Conservation (phyloP, 2,888 invertebrate species). For the Orthosia gracilis region DNA sequence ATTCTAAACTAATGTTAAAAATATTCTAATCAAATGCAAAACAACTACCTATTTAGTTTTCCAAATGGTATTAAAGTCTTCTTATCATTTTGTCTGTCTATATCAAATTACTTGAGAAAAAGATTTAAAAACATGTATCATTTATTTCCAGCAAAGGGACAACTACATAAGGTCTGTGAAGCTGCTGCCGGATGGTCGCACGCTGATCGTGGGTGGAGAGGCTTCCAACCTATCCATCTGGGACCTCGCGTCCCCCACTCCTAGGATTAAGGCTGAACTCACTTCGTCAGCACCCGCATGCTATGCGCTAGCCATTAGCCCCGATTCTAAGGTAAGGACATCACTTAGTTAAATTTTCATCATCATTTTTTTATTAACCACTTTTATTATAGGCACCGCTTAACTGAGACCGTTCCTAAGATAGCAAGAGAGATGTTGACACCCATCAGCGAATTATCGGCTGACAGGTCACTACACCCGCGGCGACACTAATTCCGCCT, state of each 20-base stretch:
- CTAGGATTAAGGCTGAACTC: conserved; percentile 97
- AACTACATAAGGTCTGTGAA: conserved; percentile 99
- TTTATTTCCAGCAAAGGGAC: conserved; percentile 94
- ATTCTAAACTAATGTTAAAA: conserved; percentile 42
- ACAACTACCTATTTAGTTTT: conserved; percentile 16
- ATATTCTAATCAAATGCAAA: conserved; percentile 27
- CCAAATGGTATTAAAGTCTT: conserved; percentile 2
- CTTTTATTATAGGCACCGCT: too few species aligned
- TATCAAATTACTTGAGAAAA: conserved; percentile 7
- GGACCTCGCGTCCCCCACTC: conserved; percentile 98
- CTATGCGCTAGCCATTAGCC: conserved; percentile 99
- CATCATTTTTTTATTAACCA: not conserved
- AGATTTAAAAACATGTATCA: conserved; percentile 22
- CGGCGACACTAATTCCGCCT: too few species aligned
- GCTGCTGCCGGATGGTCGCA: conserved; percentile 97
- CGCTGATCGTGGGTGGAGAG: conserved; percentile 98
- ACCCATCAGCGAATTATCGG: too few species aligned
- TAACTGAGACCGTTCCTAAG: too few species aligned
- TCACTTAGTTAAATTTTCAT: not conserved
- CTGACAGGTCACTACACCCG: too few species aligned
- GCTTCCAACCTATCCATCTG: conserved; percentile 98
- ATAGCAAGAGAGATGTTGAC: too few species aligned
- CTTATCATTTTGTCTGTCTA: conserved; percentile 19
- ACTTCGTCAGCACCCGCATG: conserved; percentile 98
- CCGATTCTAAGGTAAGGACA: conserved; percentile 95